phyloP scores from a whole-genome alignment of 2,888 invertebrate genomes.

The Amphipoea lucens region DNA sequence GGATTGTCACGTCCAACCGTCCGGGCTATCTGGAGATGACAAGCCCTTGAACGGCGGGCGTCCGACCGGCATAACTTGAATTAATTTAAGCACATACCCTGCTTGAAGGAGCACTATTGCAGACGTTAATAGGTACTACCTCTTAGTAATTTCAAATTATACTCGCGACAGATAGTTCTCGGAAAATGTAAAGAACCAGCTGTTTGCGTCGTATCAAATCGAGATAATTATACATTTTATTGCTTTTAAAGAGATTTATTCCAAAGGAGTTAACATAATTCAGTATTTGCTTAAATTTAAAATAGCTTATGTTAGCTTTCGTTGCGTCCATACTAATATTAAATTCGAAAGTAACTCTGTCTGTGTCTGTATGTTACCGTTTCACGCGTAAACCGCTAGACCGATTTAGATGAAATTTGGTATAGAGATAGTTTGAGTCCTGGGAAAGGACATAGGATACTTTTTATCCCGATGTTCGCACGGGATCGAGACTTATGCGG shows the following conservation, averaged over 20 bases:
- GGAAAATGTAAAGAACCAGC: neutral
- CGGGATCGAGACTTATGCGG: too few species aligned
- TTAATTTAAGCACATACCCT: constrained; percentile 62
- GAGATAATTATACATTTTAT: neutral
- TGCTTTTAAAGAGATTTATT: neutral
- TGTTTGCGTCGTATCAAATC: neutral
- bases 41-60: constrained; percentile 56
- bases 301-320: neutral
- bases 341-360: too few species aligned
- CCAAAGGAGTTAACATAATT: neutral
- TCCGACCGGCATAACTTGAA: constrained; percentile 60
- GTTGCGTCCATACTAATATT: too few species aligned
- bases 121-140: constrained; percentile 31
- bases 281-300: neutral
- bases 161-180: constrained; percentile 1
- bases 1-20: constrained; percentile 59
- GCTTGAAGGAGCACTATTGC: constrained; percentile 46
- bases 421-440: too few species aligned
- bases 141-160: constrained; percentile 19
- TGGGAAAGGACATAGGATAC: too few species aligned
- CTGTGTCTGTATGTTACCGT: too few species aligned
- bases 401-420: too few species aligned
- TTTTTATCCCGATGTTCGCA: too few species aligned
- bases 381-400: too few species aligned
- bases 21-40: constrained; percentile 58